Conservation (phyloP, 2,113 vertebrate genomes). For the Bungarus multicinctus region DNA sequence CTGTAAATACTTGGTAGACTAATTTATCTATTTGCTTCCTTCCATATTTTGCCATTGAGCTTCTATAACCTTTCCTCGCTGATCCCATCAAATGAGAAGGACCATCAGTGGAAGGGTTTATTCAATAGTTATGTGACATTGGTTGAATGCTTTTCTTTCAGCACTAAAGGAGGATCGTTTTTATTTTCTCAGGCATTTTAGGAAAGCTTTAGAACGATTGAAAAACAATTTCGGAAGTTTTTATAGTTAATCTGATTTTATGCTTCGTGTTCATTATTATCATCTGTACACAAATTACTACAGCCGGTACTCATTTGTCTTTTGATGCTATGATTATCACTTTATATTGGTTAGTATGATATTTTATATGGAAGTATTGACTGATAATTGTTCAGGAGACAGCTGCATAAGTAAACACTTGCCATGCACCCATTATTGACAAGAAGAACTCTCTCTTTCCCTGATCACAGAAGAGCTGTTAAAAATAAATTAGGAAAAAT, state of each 20-base stretch:
- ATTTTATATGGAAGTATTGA: background rate
- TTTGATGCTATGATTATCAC: background rate
- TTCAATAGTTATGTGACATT: background rate
- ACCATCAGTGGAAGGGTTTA: background rate
- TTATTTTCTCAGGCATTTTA: background rate
- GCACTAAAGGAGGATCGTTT: background rate
- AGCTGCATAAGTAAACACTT: background rate
- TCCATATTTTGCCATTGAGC: background rate
- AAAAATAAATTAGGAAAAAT: background rate
- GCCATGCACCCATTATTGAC: background rate
- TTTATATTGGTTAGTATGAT: background rate
- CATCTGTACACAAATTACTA: background rate
- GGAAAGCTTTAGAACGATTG: background rate
- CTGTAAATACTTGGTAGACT: background rate
- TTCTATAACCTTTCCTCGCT: background rate
- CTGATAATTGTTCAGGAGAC: background rate
- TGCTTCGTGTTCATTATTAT: background rate
- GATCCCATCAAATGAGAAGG: background rate
- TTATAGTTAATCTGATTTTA: background rate
- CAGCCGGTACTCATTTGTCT: background rate
- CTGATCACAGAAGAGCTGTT: background rate
- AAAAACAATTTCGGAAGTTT: background rate
- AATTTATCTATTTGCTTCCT: background rate
- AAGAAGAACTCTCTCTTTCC: background rate
- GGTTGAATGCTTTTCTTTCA: background rate